Percentiles rank a stretch among this genome's conserved stretches.
Conservation (phyloP, 2,797 vertebrate species). For the Etheostoma nigrum region DNA sequence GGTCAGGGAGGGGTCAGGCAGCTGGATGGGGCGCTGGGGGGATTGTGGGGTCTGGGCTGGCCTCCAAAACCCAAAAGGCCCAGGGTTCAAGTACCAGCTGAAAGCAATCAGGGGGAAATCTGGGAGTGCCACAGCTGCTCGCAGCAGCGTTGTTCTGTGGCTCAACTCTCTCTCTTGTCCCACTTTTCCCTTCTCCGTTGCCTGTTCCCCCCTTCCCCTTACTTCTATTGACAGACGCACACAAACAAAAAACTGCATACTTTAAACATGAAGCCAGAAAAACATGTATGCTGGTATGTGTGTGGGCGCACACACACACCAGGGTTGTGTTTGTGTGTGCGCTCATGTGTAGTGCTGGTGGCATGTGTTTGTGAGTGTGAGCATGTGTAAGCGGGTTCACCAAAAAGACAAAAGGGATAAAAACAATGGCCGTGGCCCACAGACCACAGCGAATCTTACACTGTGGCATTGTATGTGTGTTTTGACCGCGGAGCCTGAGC, state of each 20-base stretch:
- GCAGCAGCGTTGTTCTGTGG: constrained; percentile 85
- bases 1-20: constrained; percentile 99
- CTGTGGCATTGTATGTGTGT: constrained; percentile 57
- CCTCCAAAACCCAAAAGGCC: constrained; percentile 98
- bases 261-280: constrained; percentile 84
- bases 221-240: constrained; percentile 66
- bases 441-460: constrained; percentile 64
- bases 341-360: constrained; percentile 49
- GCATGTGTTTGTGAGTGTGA: constrained; percentile 60
- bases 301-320: constrained; percentile 37
- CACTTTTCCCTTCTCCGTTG: constrained; percentile 67
- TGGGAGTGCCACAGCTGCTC: constrained; percentile 99
- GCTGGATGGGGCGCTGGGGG: constrained; percentile 99
- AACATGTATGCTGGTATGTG: constrained; percentile 58
- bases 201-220: constrained; percentile 41
- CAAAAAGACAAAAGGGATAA: constrained; percentile 76
- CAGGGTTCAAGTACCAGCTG: constrained; percentile 99
- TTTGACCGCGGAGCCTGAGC: constrained; percentile 56
- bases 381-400: constrained; percentile 65
- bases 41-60: constrained; percentile 99
- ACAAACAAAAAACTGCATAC: constrained; percentile 74
- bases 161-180: constrained; percentile 79
- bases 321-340: constrained; percentile 46
- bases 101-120: constrained; percentile 99
- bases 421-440: constrained; percentile 72